These are phyloP conservation scores for Hystrix brachyura DNA, from an alignment of 2,113 vertebrate species.

Conservation along the genomic window DNA sequence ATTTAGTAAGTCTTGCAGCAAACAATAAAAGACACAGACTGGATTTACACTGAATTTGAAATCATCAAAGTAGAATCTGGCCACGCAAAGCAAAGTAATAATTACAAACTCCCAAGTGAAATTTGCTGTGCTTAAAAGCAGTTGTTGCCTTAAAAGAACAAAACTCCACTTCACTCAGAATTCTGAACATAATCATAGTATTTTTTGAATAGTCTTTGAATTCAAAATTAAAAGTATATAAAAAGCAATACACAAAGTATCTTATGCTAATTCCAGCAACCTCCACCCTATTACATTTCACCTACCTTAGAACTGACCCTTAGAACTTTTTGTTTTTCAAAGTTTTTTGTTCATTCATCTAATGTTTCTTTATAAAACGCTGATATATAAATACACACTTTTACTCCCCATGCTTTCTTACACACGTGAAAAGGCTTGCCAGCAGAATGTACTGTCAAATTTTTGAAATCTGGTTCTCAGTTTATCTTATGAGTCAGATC, in stretches of 20 bases:
- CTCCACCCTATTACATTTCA: neutral
- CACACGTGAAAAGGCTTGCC: neutral
- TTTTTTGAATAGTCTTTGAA: neutral
- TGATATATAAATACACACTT: neutral
- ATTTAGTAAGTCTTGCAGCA: neutral
- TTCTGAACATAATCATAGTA: neutral
- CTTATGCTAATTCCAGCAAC: neutral
- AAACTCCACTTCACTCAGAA: neutral
- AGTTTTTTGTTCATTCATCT: constrained; percentile 1
- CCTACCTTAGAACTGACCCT: neutral
- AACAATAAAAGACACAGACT: neutral
- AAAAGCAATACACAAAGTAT: neutral
- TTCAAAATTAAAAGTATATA: neutral
- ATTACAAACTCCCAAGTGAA: neutral
- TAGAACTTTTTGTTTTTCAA: neutral
- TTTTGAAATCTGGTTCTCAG: neutral
- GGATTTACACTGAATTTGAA: constrained; percentile 2
- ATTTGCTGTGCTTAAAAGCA: neutral
- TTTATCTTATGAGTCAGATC: neutral
- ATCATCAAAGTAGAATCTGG: neutral
- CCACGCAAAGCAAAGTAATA: neutral
- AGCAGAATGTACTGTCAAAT: neutral
- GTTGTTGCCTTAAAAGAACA: neutral
- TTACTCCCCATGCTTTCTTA: neutral
- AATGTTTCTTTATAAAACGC: neutral